Evolutionary conservation across 2,797 vertebrate genomes (phyloP), one percentile per base, ranked within the genome.

Genomic region (Spheniscus humboldti): DNA sequence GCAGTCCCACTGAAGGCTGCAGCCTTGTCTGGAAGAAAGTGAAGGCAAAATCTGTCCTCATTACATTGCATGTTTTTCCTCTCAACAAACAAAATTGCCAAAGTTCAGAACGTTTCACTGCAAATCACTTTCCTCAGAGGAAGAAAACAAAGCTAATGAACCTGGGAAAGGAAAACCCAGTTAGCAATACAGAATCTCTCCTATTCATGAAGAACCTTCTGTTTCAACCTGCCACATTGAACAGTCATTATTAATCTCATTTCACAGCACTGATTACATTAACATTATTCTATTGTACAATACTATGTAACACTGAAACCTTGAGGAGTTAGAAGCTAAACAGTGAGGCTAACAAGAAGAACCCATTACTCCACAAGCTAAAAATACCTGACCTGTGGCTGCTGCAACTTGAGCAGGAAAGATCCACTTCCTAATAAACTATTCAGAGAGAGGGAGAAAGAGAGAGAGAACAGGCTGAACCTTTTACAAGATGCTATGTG

Each of bases 241-340:
- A 64, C 24, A 80, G 55, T n/a, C 81, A n/a, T 82, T 91, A 89
- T 82, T 91, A 82, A 96, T 72, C 62, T 69, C 33, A 86, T 93
- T 90, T 83, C 47, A 75, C 31, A 90, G 68, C n/a, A 52, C 50
- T 78, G 88, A 95, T 93, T 88, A 24, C 59, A 81, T 91, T 78
- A 94, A 72, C 48, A 73, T 75, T 90, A 59, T 90, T 81, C 63
- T 75, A 55, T 75, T 69, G 72, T 48, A 68, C 28, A 64, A 43
- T 60, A 33, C 43, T 62, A 18, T 30, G 3, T 17, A 82, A 56
- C 7, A 15, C 27, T 48, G 62, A 93, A 96, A 74, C 62, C 37
- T 75, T 7, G 18, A 81, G 57, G 37, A 92, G 25, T 37, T 13
- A 78, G 75, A 78, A 77, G 39, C 37, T 60, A 56, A 92, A 67